Evolutionary conservation across 2,888 invertebrate species (phyloP), one percentile per base, ranked within the genome.

Genomic region (Euspilapteryx auroguttella): DNA sequence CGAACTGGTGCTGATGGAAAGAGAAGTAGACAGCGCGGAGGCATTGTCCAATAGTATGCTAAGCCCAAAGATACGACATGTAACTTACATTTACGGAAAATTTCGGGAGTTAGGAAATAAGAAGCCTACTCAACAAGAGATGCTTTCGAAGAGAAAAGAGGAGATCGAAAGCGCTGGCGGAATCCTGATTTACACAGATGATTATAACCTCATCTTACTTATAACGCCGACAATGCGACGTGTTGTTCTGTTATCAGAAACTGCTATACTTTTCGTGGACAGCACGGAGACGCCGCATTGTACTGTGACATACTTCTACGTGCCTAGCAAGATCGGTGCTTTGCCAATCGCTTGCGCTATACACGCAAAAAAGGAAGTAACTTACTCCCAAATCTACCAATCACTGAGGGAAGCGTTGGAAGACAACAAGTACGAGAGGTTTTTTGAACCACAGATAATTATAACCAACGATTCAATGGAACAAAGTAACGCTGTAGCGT

Each of bases 211-310:
- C 1, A 35, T 40, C 1, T 36, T 42, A 0, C 37, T 54, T 2
- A 32, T 52, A 7, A 51, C 53, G 3, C 45, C 48, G 8, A 35
- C 42, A 2, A 54, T 54, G 53, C 49, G 42, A 21, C 38, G 40
- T 22, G 38, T 45, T 1, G 25, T 47, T 2, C n/a, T 28, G 1
- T 33, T 37, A 3, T 33, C 38, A 15, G 40, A 34, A 1, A 12
- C 42, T 3, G 41, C 52, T n/a, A 29, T 32, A 21, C 32, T 52
- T 4, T 25, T 47, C 10, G 30, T 53, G 4, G 45, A 49, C 10
- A 43, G 42, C 22, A 41, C 34, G 3, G n/a, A 13, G 1, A 32
- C 41, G 3, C 31, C 33, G 10, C 32, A 35, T n/a, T 39, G 38
- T 2, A 35, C 38, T 2, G 36, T 35, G 1, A 47, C 50, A 1